These are phyloP conservation scores for Nymphalis io DNA, from an alignment of 1,140 invertebrate genomes.

Conservation along the genomic window DNA sequence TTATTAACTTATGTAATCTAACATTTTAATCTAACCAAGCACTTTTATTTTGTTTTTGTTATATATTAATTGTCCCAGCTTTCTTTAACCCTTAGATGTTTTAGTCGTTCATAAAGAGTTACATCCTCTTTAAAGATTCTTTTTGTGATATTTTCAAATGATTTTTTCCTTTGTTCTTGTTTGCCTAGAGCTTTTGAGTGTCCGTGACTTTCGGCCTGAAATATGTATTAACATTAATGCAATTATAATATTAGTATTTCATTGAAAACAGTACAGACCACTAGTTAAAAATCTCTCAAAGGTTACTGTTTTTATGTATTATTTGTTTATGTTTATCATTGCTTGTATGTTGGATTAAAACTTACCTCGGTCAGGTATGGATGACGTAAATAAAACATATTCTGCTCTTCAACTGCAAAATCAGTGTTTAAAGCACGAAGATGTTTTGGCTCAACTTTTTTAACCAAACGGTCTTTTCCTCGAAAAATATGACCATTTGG, in stretches of 20 bases:
- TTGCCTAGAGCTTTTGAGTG: constrained; percentile 69
- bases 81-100: constrained; percentile 64
- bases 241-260: neutral
- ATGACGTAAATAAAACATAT: constrained; percentile 72
- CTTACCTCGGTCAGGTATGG: constrained; percentile 69
- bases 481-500: constrained; percentile 73
- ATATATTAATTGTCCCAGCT: constrained; percentile 52
- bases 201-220: constrained; percentile 67
- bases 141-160: constrained; percentile 39
- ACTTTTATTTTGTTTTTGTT: constrained; percentile 33
- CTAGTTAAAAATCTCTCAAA: neutral
- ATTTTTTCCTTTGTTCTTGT: constrained; percentile 44
- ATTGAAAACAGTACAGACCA: neutral
- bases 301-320: neutral
- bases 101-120: constrained; percentile 64
- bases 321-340: neutral
- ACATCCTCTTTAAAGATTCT: constrained; percentile 72
- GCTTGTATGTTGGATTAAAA: neutral
- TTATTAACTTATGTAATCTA: no score
- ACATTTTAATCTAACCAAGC: no score
- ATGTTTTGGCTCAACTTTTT: constrained; percentile 63
- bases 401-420: constrained; percentile 69
- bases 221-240: constrained; percentile 12
- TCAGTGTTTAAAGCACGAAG: constrained; percentile 50
- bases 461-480: constrained; percentile 70